Evolutionary conservation across 2,797 vertebrate species (phyloP), one percentile per base, ranked within the genome.

Genomic region (Sebastiscus albofasciatus): DNA sequence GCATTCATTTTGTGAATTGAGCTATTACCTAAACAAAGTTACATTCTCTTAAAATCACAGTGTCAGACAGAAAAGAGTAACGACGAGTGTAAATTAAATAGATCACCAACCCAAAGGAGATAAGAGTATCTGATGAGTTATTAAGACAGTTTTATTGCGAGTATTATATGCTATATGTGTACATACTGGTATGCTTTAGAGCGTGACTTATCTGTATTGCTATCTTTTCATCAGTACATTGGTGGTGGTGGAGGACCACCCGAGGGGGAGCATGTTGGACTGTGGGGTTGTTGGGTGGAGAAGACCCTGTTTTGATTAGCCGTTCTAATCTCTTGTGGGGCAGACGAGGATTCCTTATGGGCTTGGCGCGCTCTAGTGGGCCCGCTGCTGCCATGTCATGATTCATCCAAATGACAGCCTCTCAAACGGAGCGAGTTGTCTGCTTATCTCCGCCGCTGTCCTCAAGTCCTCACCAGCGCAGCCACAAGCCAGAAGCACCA

Each of bases 301-400:
- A 83, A 85, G 90, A 91, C 81, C 79, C 82, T 88, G 85, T 89
- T 92, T 94, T 93, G 82, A 95, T 94, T 93, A 94, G 79, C 79
- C 26, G 39, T 72, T 73, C 66, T 90, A 90, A 93, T 93, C 87
- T 88, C 77, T 85, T 72, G 67, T 56, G 76, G 83, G 86, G 81
- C 79, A 75, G 72, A 88, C 86, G 39, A 79, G 74, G 80, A 92
- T 93, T 91, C 78, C 89, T 91, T 58, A 56, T 86, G 92, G 88
- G 82, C 87, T 90, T 90, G 92, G 92, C 84, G 80, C 80, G 54
- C 85, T 90, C 89, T 92, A 79, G 83, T 84, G 85, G 89, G 84
- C 81, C 79, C 18, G 67, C 88, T 52, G 84, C 87, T 90, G 87
- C 80, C 88, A 80, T 80, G 86, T 91, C 85, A 84, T 91, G 92